Evolutionary conservation across 2,797 vertebrate species (phyloP), one percentile per base, ranked within the genome.

Genomic region (Aphelocoma californica): DNA sequence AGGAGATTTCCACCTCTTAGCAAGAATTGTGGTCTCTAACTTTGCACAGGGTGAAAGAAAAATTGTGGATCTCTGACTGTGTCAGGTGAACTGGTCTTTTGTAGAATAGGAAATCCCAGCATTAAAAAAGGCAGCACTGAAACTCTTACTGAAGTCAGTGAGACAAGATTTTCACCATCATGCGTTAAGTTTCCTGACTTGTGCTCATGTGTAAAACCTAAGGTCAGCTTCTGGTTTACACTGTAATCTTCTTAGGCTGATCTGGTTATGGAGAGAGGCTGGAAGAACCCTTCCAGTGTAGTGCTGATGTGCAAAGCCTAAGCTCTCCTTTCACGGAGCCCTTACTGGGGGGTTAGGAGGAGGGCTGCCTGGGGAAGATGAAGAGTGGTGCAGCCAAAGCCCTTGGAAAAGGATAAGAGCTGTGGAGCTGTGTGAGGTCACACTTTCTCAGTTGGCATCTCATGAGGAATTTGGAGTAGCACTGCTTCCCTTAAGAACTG

Each of bases 181-280:
- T 74, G 38, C 51, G 17, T 74, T 70, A 79, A 54, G 48, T 85
- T 91, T 81, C 61, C 45, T 94, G 88, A 87, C 31, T 91, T 91
- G 28, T 45, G 75, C 65, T 91, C 53, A 47, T 25, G 34, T 82
- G 25, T 78, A 74, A 93, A 78, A 78, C 65, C 50, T 23, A 75
- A 86, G 23, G 72, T 78, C 78, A 81, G 75, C 88, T 94, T 96
- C 64, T 96, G 88, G 42, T 89, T 96, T 95, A 91, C 71, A 34
- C 34, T 73, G 34, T 86, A 96, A 95, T 91, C 81, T 25, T 95
- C 44, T 92, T 93, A 87, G 0, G 13, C n/a, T 94, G 93, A 92
- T 87, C 64, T 92, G 82, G 86, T 95, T 95, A 91, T 72, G 81
- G 79, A 93, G 79, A 91, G 81, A 78, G 61, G 50, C 40, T 82